These are phyloP conservation scores for Orthosia gothica DNA, from an alignment of 2,888 invertebrate genomes.

Conservation along the genomic window DNA sequence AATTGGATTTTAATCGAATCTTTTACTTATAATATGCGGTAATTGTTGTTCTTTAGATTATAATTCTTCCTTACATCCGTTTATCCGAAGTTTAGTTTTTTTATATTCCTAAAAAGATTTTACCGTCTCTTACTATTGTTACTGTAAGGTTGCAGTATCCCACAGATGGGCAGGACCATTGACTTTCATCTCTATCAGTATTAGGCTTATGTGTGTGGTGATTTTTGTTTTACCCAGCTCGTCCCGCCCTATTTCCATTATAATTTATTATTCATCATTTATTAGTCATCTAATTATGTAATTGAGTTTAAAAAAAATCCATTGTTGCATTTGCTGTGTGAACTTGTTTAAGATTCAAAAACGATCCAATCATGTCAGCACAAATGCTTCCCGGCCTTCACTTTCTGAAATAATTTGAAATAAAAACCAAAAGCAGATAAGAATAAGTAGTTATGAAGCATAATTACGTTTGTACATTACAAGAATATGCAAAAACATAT, in stretches of 20 bases:
- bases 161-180: too few species aligned
- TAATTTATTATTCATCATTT: too few species aligned
- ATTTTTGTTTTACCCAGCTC: too few species aligned
- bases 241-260: too few species aligned
- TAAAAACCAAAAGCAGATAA: slow-evolving; percentile 32
- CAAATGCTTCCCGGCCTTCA: slow-evolving; percentile 51
- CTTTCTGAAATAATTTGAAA: slow-evolving; percentile 56
- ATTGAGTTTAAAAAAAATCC: too few species aligned
- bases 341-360: slow-evolving; percentile 2
- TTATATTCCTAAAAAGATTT: too few species aligned
- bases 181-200: too few species aligned
- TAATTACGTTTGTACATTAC: slow-evolving; percentile 41
- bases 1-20: background rate
- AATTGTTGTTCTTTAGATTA: background rate
- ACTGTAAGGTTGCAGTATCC: too few species aligned
- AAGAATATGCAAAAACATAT: slow-evolving; percentile 36
- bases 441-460: background rate
- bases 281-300: too few species aligned
- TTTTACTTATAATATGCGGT: background rate
- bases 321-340: background rate
- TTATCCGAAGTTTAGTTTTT: background rate
- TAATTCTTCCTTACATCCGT: slow-evolving; percentile 10
- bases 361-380: background rate
- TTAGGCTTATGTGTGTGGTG: too few species aligned
- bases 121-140: too few species aligned